Evolutionary conservation across 1,140 invertebrate species (phyloP), one percentile per base, ranked within the genome.

Genomic region (Cyclargus thomasi): DNA sequence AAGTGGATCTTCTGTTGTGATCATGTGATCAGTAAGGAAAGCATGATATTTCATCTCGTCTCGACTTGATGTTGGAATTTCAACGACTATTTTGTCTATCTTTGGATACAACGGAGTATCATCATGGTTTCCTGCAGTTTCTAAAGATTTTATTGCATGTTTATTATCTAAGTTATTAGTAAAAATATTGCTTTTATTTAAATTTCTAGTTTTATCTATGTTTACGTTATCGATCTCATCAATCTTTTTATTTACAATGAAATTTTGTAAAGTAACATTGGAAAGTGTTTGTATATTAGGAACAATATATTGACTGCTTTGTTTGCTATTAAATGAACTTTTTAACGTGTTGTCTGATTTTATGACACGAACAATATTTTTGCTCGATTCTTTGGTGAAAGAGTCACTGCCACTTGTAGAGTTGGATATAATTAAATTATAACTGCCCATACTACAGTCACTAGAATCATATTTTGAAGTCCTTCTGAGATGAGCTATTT

Each of bases 51-150:
- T 47, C 3, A 47, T 47, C 14, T 47, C 39, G 14, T 47, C 39
- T 47, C 14, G 39, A 11, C 39, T 47, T 47, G 39, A 8, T 11
- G 39, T 47, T 47, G 39, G 39, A 11, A 47, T 47, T 8, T 47
- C 39, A 47, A 47, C 39, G 39, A 47, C 14, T 47, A 47, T 47
- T 47, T 47, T 47, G 39, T 47, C 39, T 47, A 47, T 47, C 39
- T 47, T 47, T 47, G 39, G 39, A 47, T 47, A 47, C 8, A 47
- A 47, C 14, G 39, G 39, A 47, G 6, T 8, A 47, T 47, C 14
- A 14, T 47, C 39, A 11, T 47, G 3, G 39, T 14, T 16, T 47
- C 2, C 11, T 47, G 39, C 8, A 47, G 11, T 47, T 8, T 47
- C 10, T 16, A 47, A 11, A 47, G 39, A 47, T 14, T 47, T 14